Percentiles rank a stretch among this genome's conserved stretches.
phyloP scores from a whole-genome alignment of 2,888 invertebrate species.

The Epirrita christyi region DNA sequence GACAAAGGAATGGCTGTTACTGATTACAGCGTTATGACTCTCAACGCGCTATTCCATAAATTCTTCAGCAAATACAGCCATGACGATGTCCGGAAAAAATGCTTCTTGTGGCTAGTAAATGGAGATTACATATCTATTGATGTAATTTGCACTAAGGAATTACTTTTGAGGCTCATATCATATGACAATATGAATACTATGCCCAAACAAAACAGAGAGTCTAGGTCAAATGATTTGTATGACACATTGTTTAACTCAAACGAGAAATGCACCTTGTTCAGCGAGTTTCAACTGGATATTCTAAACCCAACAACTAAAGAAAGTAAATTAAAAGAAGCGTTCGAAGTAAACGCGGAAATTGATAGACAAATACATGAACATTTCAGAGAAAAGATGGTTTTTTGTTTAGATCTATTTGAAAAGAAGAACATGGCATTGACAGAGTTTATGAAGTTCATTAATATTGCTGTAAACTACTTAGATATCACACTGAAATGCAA shows the following conservation, averaged over 20 bases:
- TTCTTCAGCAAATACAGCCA: slow-evolving; percentile 68
- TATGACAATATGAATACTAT: slow-evolving; percentile 59
- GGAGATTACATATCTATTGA: slow-evolving; percentile 49
- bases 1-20: slow-evolving; percentile 74
- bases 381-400: slow-evolving; percentile 45
- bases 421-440: slow-evolving; percentile 42
- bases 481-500: slow-evolving; percentile 56
- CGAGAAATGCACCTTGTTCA: slow-evolving; percentile 66
- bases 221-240: slow-evolving; percentile 46
- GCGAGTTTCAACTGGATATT: slow-evolving; percentile 64
- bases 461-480: slow-evolving; percentile 52
- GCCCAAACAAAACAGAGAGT: background rate
- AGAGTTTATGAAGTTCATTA: slow-evolving; percentile 52
- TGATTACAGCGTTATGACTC: slow-evolving; percentile 58
- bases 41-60: slow-evolving; percentile 58
- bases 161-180: slow-evolving; percentile 61
- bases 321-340: slow-evolving; percentile 32
- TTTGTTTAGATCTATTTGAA: slow-evolving; percentile 37
- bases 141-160: slow-evolving; percentile 44
- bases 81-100: slow-evolving; percentile 54
- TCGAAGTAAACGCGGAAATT: slow-evolving; percentile 51
- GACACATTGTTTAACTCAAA: slow-evolving; percentile 58
- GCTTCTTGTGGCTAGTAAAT: slow-evolving; percentile 62
- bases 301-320: slow-evolving; percentile 13
- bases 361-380: slow-evolving; percentile 46